These are phyloP conservation scores for Heliopora coerulea DNA, from an alignment of 92 coral and sea anemone genomes.

Conservation along the genomic window DNA sequence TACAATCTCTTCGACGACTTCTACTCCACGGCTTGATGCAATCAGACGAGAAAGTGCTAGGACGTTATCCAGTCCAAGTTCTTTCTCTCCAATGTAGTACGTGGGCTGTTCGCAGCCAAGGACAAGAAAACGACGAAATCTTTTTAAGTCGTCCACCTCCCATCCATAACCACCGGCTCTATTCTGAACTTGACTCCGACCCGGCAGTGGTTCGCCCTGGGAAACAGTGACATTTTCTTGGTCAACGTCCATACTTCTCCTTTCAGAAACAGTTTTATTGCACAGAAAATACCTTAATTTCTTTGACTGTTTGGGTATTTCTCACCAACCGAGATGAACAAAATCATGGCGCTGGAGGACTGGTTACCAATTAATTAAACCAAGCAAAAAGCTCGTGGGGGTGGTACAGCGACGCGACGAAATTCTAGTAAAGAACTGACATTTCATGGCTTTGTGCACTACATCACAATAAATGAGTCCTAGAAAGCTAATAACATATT, in stretches of 20 bases:
- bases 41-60: conserved; percentile 23
- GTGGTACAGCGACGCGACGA: too few species aligned
- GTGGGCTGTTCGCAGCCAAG: conserved; percentile 37
- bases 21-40: conserved; percentile 26
- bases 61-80: conserved; percentile 29
- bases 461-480: too few species aligned
- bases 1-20: conserved; percentile 37
- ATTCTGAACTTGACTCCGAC: conserved; percentile 59
- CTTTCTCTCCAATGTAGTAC: conserved; percentile 28
- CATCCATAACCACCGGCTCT: conserved; percentile 23
- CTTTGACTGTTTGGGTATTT: too few species aligned
- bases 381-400: too few species aligned
- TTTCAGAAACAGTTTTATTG: too few species aligned
- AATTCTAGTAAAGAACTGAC: too few species aligned
- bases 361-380: too few species aligned
- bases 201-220: neutral
- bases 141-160: conserved; percentile 38
- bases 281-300: too few species aligned
- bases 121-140: conserved; percentile 39
- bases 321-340: too few species aligned
- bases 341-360: too few species aligned
- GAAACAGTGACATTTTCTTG: neutral
- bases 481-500: too few species aligned
- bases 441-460: too few species aligned
- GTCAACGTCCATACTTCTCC: neutral